A percentile compares a stretch with the other conserved stretches of the same genome.
These are phyloP conservation scores for Contarinia nasturtii DNA, from an alignment of 1,140 invertebrate genomes.

Conservation along the genomic window DNA sequence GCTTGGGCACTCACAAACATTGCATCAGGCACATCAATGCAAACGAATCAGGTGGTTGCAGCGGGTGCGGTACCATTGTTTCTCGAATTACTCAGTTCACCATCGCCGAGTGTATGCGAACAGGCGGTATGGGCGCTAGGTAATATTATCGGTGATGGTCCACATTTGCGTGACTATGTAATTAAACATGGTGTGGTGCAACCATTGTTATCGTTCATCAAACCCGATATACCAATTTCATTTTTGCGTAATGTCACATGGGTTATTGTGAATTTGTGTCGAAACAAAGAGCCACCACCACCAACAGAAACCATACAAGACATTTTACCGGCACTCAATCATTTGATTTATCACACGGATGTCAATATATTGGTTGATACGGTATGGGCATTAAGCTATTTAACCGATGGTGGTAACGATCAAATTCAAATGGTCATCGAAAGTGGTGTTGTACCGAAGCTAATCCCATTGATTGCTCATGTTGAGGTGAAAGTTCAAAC, in stretches of 20 bases:
- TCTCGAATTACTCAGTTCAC: conserved; percentile 72
- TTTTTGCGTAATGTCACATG: conserved; percentile 95
- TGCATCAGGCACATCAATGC: conserved; percentile 87
- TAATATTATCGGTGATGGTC: conserved; percentile 88
- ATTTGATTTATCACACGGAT: conserved; percentile 89
- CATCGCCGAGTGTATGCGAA: conserved; percentile 94
- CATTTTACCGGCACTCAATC: conserved; percentile 83
- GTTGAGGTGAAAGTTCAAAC: conserved; percentile 96
- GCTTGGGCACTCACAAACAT: conserved; percentile 99
- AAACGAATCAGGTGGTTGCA: conserved; percentile 78
- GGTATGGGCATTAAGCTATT: conserved; percentile 96
- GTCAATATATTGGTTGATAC: conserved; percentile 96
- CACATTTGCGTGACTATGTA: conserved; percentile 74
- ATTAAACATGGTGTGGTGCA: conserved; percentile 77
- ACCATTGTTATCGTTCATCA: conserved; percentile 78
- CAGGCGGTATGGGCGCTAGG: conserved; percentile 98
- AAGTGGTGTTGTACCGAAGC: conserved; percentile 78
- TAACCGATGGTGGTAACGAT: conserved; percentile 95
- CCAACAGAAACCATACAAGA: conserved; percentile 71
- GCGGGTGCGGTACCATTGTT: conserved; percentile 93
- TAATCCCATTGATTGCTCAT: conserved; percentile 89
- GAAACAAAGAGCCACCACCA: conserved; percentile 88
- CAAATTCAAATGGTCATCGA: conserved; percentile 99
- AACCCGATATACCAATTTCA: conserved; percentile 77
- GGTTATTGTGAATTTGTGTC: conserved; percentile 94